Evolutionary conservation across 2,888 invertebrate genomes (phyloP).

Genomic region (Pelosia muscerda): DNA sequence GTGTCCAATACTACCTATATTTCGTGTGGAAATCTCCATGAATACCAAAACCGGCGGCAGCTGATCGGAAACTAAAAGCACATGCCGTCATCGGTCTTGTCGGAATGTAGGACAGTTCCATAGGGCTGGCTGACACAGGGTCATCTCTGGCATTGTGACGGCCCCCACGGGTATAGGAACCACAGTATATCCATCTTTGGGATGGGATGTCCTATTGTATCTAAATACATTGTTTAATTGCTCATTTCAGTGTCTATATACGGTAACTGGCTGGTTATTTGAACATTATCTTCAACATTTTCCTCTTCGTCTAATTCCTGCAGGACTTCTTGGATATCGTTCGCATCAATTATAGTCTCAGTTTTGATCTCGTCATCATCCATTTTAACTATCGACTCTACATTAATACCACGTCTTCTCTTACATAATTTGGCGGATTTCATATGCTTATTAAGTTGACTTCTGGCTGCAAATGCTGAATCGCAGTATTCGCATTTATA

Average conservation of each 20-base stretch:
- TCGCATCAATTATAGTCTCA: not conserved
- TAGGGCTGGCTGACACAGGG: too few relatives aligned
- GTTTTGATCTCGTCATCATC: not conserved
- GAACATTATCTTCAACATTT: not conserved
- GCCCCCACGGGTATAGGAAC: too few relatives aligned
- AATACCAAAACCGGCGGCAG: too few relatives aligned
- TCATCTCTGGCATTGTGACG: too few relatives aligned
- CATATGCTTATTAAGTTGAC: slow-evolving; percentile 55
- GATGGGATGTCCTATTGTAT: too few relatives aligned
- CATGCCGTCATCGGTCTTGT: too few relatives aligned
- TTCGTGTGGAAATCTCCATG: too few relatives aligned
- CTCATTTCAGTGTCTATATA: slow-evolving; percentile 46
- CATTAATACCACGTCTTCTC: slow-evolving; percentile 5
- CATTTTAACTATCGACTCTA: not conserved
- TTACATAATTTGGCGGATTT: slow-evolving; percentile 41
- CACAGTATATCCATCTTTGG: too few relatives aligned
- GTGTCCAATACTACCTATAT: too few relatives aligned
- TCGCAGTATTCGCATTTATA: slow-evolving; percentile 63
- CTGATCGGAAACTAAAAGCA: too few relatives aligned
- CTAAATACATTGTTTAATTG: slow-evolving; percentile 24
- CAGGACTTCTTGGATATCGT: too few relatives aligned
- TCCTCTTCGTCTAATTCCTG: not conserved
- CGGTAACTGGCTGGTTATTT: slow-evolving; percentile 29
- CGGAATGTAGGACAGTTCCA: too few relatives aligned
- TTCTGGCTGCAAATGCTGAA: slow-evolving; percentile 46